Conservation (phyloP, 2,888 invertebrate species). For the Oligia strigilis region DNA sequence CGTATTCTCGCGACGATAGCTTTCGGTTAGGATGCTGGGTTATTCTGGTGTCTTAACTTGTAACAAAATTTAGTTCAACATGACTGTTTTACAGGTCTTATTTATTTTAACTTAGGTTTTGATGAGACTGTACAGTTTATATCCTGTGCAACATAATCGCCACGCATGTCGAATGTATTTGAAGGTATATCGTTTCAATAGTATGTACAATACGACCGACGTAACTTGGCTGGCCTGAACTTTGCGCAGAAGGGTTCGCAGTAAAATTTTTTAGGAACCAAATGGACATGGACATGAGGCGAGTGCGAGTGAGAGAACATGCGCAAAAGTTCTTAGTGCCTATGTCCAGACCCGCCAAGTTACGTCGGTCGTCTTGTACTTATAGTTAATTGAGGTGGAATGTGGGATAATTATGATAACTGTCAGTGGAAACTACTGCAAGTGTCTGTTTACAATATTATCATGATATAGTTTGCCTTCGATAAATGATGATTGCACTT, state of each 20-base stretch:
- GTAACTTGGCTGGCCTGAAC: no score
- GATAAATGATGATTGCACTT: neutral
- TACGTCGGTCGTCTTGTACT: neutral
- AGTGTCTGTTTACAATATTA: constrained; percentile 5
- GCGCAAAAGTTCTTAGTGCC: no score
- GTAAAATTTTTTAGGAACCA: no score
- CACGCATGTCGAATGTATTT: neutral
- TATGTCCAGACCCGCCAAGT: no score
- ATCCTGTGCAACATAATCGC: neutral
- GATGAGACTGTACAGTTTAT: neutral
- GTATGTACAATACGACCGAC: neutral
- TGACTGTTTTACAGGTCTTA: neutral
- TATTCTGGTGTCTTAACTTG: neutral
- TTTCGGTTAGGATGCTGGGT: neutral
- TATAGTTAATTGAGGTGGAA: neutral
- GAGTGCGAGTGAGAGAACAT: no score
- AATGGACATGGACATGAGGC: no score
- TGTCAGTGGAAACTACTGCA: neutral
- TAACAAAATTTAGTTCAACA: neutral
- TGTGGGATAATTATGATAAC: constrained; percentile 12
- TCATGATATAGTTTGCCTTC: neutral
- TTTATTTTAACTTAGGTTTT: neutral
- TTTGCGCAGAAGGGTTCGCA: no score
- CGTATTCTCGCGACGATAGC: neutral
- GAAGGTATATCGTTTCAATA: neutral